Conservation (phyloP, 35 echinoderm and acorn worm species). For the Lytechinus pictus region DNA sequence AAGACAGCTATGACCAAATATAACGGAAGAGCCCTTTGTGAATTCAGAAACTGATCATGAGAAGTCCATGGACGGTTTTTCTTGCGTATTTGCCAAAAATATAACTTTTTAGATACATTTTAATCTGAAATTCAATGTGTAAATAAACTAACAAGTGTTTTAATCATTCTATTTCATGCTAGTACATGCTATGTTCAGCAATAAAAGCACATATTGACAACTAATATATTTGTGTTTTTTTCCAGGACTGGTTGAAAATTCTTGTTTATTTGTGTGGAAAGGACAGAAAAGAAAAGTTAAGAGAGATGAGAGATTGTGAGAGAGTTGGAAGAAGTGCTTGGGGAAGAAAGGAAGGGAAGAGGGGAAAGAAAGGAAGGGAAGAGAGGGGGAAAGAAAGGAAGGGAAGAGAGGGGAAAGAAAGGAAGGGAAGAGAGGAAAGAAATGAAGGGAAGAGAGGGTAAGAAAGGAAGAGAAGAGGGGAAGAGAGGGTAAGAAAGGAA, state of each 20-base stretch:
- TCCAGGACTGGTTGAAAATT: background rate
- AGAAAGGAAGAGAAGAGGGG: background rate
- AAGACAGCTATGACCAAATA: constrained; percentile 3
- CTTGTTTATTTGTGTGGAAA: background rate
- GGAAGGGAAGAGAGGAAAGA: too few species aligned
- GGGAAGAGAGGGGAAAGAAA: too few species aligned
- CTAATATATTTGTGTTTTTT: background rate
- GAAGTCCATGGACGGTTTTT: background rate
- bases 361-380: too few species aligned
- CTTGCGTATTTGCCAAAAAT: background rate
- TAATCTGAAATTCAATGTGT: constrained; percentile 26
- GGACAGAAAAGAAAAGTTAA: background rate
- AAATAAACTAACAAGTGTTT: constrained; percentile 27
- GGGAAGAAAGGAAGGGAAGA: too few species aligned
- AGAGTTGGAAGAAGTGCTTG: too few species aligned
- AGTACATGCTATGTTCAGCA: constrained; percentile 49
- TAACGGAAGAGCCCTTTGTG: background rate
- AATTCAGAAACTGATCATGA: background rate
- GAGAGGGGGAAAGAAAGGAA: too few species aligned
- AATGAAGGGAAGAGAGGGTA: background rate
- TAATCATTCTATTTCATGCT: constrained; percentile 32
- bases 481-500: background rate
- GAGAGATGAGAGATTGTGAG: too few species aligned
- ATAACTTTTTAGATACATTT: background rate
- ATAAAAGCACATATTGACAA: constrained; percentile 45